Percentiles rank a stretch among this genome's conserved stretches.
Conservation (phyloP, 2,113 vertebrate genomes). For the Dromaius novaehollandiae region DNA sequence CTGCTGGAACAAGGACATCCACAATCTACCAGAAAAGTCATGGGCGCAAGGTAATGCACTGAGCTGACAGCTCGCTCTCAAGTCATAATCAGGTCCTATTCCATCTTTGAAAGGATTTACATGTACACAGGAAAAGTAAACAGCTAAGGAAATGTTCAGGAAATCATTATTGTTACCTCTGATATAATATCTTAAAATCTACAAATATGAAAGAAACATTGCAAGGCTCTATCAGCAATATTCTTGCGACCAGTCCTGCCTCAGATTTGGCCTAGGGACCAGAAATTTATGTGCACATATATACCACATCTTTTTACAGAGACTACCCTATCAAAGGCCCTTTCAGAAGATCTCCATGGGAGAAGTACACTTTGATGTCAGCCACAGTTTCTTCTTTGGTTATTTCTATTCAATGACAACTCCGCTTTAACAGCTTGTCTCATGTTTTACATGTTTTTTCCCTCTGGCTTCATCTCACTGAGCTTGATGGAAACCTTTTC, state of each 20-base stretch:
- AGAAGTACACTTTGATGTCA: background rate
- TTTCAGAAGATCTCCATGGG: background rate
- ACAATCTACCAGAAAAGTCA: background rate
- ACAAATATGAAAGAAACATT: background rate
- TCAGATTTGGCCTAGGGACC: background rate
- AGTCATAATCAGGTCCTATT: background rate
- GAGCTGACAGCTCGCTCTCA: background rate
- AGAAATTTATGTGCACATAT: background rate
- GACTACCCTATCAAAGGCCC: background rate
- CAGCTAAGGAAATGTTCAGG: background rate
- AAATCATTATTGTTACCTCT: background rate
- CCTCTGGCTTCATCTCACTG: background rate
- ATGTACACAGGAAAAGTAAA: background rate
- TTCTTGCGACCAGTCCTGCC: background rate
- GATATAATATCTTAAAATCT: background rate
- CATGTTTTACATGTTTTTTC: background rate
- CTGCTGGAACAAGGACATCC: background rate
- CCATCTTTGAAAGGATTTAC: background rate
- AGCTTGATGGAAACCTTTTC: background rate
- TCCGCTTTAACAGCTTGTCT: background rate
- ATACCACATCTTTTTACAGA: background rate
- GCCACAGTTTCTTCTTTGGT: background rate
- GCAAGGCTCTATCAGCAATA: background rate
- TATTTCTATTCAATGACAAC: background rate
- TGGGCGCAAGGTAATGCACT: fast-evolving